A percentile compares a stretch with the other conserved stretches of the same genome.
phyloP scores from a whole-genome alignment of 2,888 invertebrate genomes.

The Toxonevra muliebris region DNA sequence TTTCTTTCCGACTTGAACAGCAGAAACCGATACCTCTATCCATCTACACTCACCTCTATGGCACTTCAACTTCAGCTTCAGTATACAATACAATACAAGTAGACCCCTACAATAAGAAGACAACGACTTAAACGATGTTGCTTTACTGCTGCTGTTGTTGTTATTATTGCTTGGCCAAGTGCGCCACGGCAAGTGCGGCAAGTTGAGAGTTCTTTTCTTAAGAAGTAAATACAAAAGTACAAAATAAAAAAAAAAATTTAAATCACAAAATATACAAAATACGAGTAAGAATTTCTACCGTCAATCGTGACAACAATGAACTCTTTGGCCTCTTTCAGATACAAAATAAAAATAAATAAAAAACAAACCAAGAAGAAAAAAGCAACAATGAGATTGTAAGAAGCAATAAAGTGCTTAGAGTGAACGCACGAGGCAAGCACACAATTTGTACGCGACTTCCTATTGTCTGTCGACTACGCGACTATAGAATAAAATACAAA shows the following conservation, averaged over 20 bases:
- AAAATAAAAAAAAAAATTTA: conserved; percentile 24
- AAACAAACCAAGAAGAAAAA: neutral
- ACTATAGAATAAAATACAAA: neutral
- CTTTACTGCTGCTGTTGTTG: conserved; percentile 27
- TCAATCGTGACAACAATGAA: conserved; percentile 45
- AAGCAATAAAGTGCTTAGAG: neutral
- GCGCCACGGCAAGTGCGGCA: conserved; percentile 23
- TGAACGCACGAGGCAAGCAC: neutral
- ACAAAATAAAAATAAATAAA: conserved; percentile 18
- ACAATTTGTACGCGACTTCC: conserved; percentile 39
- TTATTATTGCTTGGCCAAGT: no score
- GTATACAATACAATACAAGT: no score
- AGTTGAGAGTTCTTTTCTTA: no score
- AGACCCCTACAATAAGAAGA: no score
- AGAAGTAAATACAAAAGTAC: neutral
- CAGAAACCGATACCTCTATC: conserved; percentile 37
- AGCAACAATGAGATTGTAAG: conserved; percentile 25
- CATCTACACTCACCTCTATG: conserved; percentile 35
- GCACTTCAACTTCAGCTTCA: conserved; percentile 16
- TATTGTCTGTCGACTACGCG: conserved; percentile 31
- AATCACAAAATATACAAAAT: conserved; percentile 36
- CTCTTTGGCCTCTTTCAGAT: conserved; percentile 43
- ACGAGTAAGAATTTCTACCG: conserved; percentile 30
- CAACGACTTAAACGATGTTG: neutral
- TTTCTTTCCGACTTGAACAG: conserved; percentile 38